phyloP scores from a whole-genome alignment of 2,888 invertebrate genomes.

The Bimastos eiseni region DNA sequence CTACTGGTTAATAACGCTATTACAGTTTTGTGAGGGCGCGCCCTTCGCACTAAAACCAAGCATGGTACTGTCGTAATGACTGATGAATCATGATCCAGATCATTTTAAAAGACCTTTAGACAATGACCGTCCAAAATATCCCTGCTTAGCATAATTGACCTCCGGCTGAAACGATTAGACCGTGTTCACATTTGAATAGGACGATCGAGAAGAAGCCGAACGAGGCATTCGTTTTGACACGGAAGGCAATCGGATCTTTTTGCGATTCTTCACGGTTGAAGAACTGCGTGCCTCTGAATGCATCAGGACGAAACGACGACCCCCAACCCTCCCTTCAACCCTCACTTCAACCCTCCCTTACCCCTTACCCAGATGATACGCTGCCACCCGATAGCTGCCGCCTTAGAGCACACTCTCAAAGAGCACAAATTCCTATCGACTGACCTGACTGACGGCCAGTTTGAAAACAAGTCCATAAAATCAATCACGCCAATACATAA shows the following conservation, averaged over 20 bases:
- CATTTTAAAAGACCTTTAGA: neutral
- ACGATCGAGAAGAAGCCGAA: neutral
- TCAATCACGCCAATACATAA: slow-evolving; percentile 6
- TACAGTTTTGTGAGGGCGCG: neutral
- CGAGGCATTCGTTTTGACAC: neutral
- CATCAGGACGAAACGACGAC: neutral
- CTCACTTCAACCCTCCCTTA: no score
- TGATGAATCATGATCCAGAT: neutral
- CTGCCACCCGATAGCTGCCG: neutral
- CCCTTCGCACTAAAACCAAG: neutral
- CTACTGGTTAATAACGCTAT: neutral
- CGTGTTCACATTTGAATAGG: neutral
- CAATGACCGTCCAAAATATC: neutral
- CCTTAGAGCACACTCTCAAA: neutral
- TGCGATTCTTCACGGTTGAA: neutral
- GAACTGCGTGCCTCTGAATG: neutral
- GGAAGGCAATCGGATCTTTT: neutral
- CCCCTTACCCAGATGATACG: neutral
- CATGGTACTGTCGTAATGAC: neutral
- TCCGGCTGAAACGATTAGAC: neutral
- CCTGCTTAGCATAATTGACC: slow-evolving; percentile 13
- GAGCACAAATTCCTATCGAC: neutral
- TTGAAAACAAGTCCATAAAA: slow-evolving; percentile 13
- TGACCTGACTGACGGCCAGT: neutral
- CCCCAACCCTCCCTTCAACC: no score